phyloP scores from a whole-genome alignment of 2,888 invertebrate genomes.

The Sinelater perroti region DNA sequence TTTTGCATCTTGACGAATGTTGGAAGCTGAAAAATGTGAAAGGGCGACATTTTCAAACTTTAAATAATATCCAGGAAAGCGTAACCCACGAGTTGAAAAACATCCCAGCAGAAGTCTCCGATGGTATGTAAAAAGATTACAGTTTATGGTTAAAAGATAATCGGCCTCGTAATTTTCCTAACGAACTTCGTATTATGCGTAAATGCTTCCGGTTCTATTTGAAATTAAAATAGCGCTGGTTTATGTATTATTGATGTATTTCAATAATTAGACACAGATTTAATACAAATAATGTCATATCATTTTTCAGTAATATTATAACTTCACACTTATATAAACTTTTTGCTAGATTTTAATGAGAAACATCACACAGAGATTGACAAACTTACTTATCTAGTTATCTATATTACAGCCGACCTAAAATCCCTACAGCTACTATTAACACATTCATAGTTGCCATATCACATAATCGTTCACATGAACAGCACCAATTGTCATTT shows the following conservation, averaged over 20 bases:
- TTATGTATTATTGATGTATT: constrained; percentile 23
- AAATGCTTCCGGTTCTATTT: too few relatives aligned
- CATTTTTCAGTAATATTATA: constrained; percentile 28
- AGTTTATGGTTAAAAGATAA: too few relatives aligned
- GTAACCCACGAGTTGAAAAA: too few relatives aligned
- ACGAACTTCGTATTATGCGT: too few relatives aligned
- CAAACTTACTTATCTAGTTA: constrained; percentile 43
- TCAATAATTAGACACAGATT: constrained; percentile 31
- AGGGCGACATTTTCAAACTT: too few relatives aligned
- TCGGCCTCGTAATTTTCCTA: too few relatives aligned
- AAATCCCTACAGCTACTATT: constrained; percentile 28
- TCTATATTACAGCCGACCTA: constrained; percentile 28
- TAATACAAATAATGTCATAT: constrained; percentile 35
- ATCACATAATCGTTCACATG: constrained; percentile 47
- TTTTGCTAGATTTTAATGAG: constrained; percentile 40
- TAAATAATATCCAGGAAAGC: too few relatives aligned
- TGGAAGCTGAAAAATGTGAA: too few relatives aligned
- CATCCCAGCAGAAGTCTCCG: too few relatives aligned
- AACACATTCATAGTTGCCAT: constrained; percentile 51
- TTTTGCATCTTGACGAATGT: too few relatives aligned
- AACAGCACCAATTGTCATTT: constrained; percentile 40
- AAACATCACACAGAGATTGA: constrained; percentile 53
- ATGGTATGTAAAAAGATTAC: too few relatives aligned
- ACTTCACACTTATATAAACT: constrained; percentile 30
- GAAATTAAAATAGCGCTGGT: too few relatives aligned